phyloP scores from a whole-genome alignment of 2,113 vertebrate species.

The Agapornis roseicollis region DNA sequence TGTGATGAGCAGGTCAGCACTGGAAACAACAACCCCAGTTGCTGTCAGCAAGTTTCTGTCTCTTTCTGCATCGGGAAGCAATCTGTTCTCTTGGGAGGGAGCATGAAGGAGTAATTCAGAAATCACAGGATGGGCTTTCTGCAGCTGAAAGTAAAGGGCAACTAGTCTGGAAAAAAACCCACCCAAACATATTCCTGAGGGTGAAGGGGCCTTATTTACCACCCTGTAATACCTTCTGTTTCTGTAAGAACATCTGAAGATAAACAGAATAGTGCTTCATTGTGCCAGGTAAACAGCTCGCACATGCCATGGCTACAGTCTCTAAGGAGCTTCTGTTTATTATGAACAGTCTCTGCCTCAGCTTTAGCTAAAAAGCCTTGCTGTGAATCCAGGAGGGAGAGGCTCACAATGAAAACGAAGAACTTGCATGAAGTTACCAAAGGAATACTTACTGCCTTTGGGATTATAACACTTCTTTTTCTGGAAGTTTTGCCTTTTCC shows the following conservation, averaged over 20 bases:
- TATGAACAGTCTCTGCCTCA: not conserved
- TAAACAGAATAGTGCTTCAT: slow-evolving; percentile 41
- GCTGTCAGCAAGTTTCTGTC: slow-evolving; percentile 31
- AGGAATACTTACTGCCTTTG: slow-evolving; percentile 25
- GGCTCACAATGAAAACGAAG: slow-evolving; percentile 16
- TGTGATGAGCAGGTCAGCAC: not conserved
- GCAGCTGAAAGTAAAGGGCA: not conserved
- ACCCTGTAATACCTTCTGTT: not conserved
- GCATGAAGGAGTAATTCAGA: not conserved
- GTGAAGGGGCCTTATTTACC: not conserved
- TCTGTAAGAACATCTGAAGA: slow-evolving; percentile 28
- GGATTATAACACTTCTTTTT: not conserved
- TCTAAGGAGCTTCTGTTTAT: slow-evolving; percentile 76
- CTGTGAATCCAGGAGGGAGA: not conserved
- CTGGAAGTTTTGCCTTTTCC: slow-evolving; percentile 56
- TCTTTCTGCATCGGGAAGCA: slow-evolving; percentile 9
- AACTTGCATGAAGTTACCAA: slow-evolving; percentile 20
- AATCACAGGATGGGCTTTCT: not conserved
- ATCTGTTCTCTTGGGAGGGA: not conserved
- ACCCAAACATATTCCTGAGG: not conserved
- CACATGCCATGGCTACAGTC: slow-evolving; percentile 66
- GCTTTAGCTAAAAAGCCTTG: slow-evolving; percentile 43
- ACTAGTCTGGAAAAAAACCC: rapidly evolving
- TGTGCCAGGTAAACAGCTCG: slow-evolving; percentile 64
- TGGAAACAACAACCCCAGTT: slow-evolving; percentile 8